Percentiles rank a stretch among this genome's conserved stretches.
phyloP scores from a whole-genome alignment of 1,140 invertebrate species.

The Globodera rostochiensis region DNA sequence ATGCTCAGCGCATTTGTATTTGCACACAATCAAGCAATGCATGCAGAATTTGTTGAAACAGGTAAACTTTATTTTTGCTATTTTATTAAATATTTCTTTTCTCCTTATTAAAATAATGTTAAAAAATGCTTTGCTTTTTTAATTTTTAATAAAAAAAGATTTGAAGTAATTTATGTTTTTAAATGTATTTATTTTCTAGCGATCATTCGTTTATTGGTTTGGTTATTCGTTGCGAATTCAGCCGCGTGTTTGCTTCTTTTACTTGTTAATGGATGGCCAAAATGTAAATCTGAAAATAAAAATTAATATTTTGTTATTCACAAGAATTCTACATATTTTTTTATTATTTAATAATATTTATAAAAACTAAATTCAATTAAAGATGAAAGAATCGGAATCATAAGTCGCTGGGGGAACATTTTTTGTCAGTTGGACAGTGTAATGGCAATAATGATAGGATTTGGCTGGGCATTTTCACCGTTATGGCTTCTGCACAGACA shows the following conservation, averaged over 20 bases:
- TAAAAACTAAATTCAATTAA: not conserved
- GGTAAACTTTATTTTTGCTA: not conserved
- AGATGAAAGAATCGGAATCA: not conserved
- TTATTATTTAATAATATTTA: not conserved
- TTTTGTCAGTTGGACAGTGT: not conserved
- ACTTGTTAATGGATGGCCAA: not conserved
- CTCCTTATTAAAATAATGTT: no score
- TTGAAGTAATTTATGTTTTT: not conserved
- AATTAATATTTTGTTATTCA: not conserved
- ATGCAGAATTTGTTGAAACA: not conserved
- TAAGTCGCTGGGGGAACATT: not conserved
- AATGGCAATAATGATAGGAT: not conserved
- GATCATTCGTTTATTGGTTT: not conserved
- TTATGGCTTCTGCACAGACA: not conserved
- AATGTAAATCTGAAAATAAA: not conserved
- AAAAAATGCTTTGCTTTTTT: no score
- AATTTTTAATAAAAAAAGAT: not conserved
- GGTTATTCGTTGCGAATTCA: not conserved
- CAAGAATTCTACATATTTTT: no score
- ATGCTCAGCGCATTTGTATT: slow-evolving; percentile 32
- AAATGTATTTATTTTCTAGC: not conserved
- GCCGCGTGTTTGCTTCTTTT: not conserved
- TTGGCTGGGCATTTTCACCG: not conserved
- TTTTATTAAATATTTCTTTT: no score
- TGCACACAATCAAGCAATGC: not conserved